Base-by-base conservation (phyloP, 2,888 invertebrate genomes). In the Neocrepidodera transversa region DNA sequence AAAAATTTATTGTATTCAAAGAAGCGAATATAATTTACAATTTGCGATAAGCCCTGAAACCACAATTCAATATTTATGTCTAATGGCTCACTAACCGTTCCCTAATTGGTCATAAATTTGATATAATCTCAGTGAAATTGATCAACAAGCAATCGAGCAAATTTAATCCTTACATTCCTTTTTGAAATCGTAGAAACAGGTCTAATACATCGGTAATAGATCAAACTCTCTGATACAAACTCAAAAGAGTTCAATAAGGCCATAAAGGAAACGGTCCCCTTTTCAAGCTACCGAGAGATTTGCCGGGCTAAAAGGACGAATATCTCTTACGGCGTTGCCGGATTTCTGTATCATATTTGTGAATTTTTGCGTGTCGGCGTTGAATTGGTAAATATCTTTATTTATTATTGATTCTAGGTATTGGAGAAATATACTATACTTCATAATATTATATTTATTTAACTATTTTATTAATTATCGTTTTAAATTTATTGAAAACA, bases 231-330 rank as follows among this genome's bases (percentile, higher is more conserved):
- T 58, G 62, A 65, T 62, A 65, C 56, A 58, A 40, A 50, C 58
- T 54, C 58, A 57, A 58, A n/a, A 61, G 60, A 63, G 63, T 63
- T 63, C 65, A 58, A 65, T 65, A 65, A 58, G 51, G 63, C 58
- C 38, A 48, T 35, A 57, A 58, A 58, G 51, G 58, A 40, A 59
- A 28, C 28, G 51, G 40, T 52, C 56, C 64, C 62, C 62, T 58
- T 62, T 63, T 56, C 50, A 50, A 51, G 53, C 57, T 40, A 38
- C 58, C 58, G 53, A 35, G 56, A 63, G 63, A 60, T 63, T 65
- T 62, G 59, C 56, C 59, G 60, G 57, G 60, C 42, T 55, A 13
- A 53, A 53, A 53, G 53, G 53, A 53, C 43, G 53, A 53, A 53
- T 53, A 53, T 35, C 43, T 32, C 6, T 1, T 10, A 43, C 53